Evolutionary conservation across 2,797 vertebrate species (phyloP), one percentile per base, ranked within the genome.

Genomic region (Cyprinodon diabolis): DNA sequence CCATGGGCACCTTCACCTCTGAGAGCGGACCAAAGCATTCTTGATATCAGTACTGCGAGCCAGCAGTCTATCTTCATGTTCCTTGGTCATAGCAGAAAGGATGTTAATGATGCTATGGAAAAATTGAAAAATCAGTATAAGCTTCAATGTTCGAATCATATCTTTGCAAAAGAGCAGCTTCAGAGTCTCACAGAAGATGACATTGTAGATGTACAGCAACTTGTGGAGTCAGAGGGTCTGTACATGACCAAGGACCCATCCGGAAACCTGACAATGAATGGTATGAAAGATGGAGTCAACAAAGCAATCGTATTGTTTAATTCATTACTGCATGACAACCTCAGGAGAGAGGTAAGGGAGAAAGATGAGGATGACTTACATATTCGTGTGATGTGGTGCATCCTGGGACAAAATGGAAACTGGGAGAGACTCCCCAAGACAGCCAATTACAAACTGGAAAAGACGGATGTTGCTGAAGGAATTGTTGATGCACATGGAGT

Each of bases 341-440:
- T 90, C 0, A 1, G 21, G 62, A 79, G 17, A 35, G 43, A 82
- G 57, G 2, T 76, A 62, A 86, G 58, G 66, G 4, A 43, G 4
- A 87, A 10, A 14, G 76, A 91, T 0, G 86, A 91, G 71, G 79
- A 79, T 0, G 63, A 76, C 7, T 11, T 90, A 49, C 91, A 82
- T 69, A 4, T 1, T 4, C 40, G 0, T 4, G 84, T 92, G 25
- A 43, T 60, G 5, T 94, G 93, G 92, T 94, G 91, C 84, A 89
- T 94, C 69, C 40, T 85, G 79, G 78, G 80, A 52, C 9, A 10
- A 0, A 0, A 51, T 0, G 80, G 90, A 1, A 52, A 65, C 73
- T 94, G 93, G 92, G 82, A 92, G 0, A 83, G 88, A 72, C 30
- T 94, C 0, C 88, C 93, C 13, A 90, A 76, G 82, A 25, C 37